phyloP scores from a whole-genome alignment of 2,888 invertebrate species.

The Dinocampus coccinellae region DNA sequence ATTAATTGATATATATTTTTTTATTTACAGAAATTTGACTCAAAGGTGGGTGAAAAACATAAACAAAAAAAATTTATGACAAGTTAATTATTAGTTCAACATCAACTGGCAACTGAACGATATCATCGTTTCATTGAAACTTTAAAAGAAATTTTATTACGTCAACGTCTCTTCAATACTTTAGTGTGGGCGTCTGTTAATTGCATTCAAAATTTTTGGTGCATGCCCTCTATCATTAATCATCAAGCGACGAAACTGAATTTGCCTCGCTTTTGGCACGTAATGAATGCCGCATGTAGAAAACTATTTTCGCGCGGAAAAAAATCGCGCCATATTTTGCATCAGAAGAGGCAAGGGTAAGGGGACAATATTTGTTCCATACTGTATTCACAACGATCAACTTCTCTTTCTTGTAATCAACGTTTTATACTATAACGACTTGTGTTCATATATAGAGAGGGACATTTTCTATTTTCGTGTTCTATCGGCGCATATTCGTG shows the following conservation, averaged over 20 bases:
- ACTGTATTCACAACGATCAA: neutral
- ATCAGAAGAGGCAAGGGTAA: neutral
- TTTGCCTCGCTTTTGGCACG: slow-evolving; percentile 57
- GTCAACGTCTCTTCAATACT: neutral
- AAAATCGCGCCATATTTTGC: slow-evolving; percentile 38
- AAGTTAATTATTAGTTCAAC: neutral
- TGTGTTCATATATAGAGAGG: slow-evolving; percentile 51
- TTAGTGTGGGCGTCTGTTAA: slow-evolving; percentile 13
- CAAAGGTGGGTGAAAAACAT: slow-evolving; percentile 60
- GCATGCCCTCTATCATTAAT: slow-evolving; percentile 25
- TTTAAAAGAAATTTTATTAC: neutral
- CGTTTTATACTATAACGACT: slow-evolving; percentile 5
- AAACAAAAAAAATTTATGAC: neutral
- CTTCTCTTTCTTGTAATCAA: neutral
- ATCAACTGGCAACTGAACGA: neutral
- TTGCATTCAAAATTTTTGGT: slow-evolving; percentile 7
- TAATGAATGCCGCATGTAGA: slow-evolving; percentile 58
- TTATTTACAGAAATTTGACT: slow-evolving; percentile 61
- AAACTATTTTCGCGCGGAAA: slow-evolving; percentile 59
- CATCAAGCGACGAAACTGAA: slow-evolving; percentile 34
- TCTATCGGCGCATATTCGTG: slow-evolving; percentile 10
- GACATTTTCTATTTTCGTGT: slow-evolving; percentile 67
- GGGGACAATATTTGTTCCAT: neutral
- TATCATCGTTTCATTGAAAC: neutral
- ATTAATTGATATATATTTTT: slow-evolving; percentile 15